A percentile compares a stretch with the other conserved stretches of the same genome.
Evolutionary conservation across 2,888 invertebrate genomes (phyloP).

Genomic region (Amphipyra berbera): DNA sequence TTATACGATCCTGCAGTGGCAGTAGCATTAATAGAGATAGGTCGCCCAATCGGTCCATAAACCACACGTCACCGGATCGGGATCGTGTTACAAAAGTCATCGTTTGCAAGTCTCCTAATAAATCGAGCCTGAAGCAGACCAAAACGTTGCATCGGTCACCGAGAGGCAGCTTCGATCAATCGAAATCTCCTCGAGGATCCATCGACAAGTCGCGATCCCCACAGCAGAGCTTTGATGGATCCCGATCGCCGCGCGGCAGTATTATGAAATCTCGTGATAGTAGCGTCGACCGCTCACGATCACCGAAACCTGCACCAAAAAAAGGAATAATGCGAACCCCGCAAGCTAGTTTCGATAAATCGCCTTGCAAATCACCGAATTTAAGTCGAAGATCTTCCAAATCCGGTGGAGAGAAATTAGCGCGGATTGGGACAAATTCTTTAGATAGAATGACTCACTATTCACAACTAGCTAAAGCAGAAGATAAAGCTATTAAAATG

Average conservation of each 20-base stretch:
- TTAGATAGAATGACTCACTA: slow-evolving; percentile 86
- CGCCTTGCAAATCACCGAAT: slow-evolving; percentile 85
- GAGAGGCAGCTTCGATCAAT: slow-evolving; percentile 87
- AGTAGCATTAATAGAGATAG: slow-evolving; percentile 84
- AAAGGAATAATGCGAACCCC: slow-evolving; percentile 88
- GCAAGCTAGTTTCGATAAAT: slow-evolving; percentile 86
- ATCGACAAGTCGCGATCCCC: slow-evolving; percentile 90
- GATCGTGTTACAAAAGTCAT: slow-evolving; percentile 87
- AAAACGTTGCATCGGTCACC: slow-evolving; percentile 86
- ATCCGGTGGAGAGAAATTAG: slow-evolving; percentile 82
- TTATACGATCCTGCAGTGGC: slow-evolving; percentile 89
- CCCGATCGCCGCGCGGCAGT: slow-evolving; percentile 84
- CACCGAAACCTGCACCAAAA: slow-evolving; percentile 86
- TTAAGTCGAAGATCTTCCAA: slow-evolving; percentile 83
- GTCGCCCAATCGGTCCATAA: slow-evolving; percentile 79
- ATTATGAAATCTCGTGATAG: slow-evolving; percentile 87
- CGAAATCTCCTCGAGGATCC: slow-evolving; percentile 88
- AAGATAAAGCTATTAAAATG: slow-evolving; percentile 88
- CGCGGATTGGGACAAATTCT: slow-evolving; percentile 85
- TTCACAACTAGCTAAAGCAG: slow-evolving; percentile 86
- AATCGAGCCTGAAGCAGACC: slow-evolving; percentile 83
- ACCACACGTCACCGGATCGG: slow-evolving; percentile 78
- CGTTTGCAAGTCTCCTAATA: slow-evolving; percentile 87
- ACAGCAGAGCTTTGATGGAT: slow-evolving; percentile 89
- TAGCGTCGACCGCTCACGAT: slow-evolving; percentile 82